Conservation (phyloP, 2,113 vertebrate genomes). For the Caranx melampygus region DNA sequence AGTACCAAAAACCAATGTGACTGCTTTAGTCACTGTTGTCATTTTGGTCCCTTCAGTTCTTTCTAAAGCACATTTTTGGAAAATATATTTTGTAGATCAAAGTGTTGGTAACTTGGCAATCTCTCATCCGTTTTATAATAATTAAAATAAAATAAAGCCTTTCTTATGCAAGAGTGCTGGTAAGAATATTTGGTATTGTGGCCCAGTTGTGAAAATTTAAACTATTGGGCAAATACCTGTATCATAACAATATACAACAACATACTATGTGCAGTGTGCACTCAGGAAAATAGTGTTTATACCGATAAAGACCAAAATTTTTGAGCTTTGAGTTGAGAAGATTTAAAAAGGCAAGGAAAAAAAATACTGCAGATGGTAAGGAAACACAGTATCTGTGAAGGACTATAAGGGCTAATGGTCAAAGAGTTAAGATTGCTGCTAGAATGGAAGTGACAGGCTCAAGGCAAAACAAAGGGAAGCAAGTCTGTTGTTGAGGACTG, state of each 20-base stretch:
- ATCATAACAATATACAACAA: slow-evolving; percentile 40
- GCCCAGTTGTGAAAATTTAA: slow-evolving; percentile 34
- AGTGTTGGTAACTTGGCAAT: slow-evolving; percentile 17
- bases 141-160: slow-evolving; percentile 45
- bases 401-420: slow-evolving; percentile 10
- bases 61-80: slow-evolving; percentile 35
- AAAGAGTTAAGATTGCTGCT: slow-evolving; percentile 16
- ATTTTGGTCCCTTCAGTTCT: slow-evolving; percentile 24
- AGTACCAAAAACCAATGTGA: slow-evolving; percentile 16
- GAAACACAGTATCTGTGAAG: slow-evolving; percentile 23
- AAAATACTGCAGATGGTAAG: slow-evolving; percentile 51
- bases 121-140: slow-evolving; percentile 31
- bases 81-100: slow-evolving; percentile 36
- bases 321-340: neutral
- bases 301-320: neutral
- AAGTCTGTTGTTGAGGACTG: neutral
- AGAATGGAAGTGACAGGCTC: slow-evolving; percentile 44
- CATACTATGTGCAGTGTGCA: slow-evolving; percentile 34
- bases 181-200: slow-evolving; percentile 49
- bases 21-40: neutral
- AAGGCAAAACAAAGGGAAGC: slow-evolving; percentile 41
- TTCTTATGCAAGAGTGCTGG: slow-evolving; percentile 53
- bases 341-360: slow-evolving; percentile 40
- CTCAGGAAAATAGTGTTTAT: slow-evolving; percentile 63
- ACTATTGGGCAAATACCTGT: slow-evolving; percentile 27